Percentiles rank a stretch among this genome's conserved stretches.
These are phyloP conservation scores for Phenganax stokvisi DNA, from an alignment of 92 coral and sea anemone species.

Conservation along the genomic window DNA sequence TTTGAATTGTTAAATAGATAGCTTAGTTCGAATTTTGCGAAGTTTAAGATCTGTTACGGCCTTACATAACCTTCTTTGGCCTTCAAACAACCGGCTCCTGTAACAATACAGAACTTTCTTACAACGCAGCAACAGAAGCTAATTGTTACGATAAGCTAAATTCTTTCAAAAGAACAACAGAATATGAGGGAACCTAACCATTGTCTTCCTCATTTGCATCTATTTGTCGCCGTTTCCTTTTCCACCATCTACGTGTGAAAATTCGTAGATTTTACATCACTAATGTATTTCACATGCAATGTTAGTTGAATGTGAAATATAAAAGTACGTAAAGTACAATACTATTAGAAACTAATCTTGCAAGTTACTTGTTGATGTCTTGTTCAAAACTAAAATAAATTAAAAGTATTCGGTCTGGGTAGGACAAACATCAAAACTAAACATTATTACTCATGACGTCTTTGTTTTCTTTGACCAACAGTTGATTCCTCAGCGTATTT, in stretches of 20 bases:
- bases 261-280: too few species aligned
- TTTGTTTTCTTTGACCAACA: conserved; percentile 20
- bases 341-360: background rate
- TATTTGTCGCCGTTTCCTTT: background rate
- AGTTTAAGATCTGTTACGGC: too few species aligned
- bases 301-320: background rate
- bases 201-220: background rate
- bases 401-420: background rate
- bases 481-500: background rate
- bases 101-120: background rate
- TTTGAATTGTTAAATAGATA: too few species aligned
- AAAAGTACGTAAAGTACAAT: background rate
- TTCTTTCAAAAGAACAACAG: too few species aligned
- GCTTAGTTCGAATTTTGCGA: too few species aligned
- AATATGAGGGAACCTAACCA: background rate
- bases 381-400: too few species aligned
- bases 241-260: conserved; percentile 1
- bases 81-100: background rate
- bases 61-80: too few species aligned
- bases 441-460: conserved; percentile 28
- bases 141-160: too few species aligned
- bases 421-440: background rate
- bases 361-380: background rate
- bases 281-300: background rate
- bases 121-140: too few species aligned